Conservation (phyloP, 23 tunicate species). For the Corella eumyota region DNA sequence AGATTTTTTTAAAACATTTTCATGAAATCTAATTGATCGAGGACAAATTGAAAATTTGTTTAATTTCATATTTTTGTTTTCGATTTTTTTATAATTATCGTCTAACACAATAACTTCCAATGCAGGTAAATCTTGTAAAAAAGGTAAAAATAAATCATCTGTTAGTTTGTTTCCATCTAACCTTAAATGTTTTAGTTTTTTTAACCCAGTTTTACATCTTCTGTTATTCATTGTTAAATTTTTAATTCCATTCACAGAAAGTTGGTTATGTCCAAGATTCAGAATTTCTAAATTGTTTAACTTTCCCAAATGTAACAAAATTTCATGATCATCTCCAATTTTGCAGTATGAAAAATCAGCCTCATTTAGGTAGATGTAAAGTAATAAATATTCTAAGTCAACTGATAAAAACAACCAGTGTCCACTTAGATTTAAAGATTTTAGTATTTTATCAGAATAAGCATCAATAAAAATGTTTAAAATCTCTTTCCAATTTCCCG, state of each 20-base stretch:
- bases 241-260: slow-evolving; percentile 9
- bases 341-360: slow-evolving; percentile 5
- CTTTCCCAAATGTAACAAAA: slow-evolving; percentile 3
- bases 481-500: slow-evolving; percentile 4
- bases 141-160: background rate
- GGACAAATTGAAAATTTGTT: background rate
- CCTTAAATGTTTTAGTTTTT: background rate
- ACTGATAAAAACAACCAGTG: slow-evolving; percentile 4
- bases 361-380: background rate
- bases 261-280: background rate
- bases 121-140: background rate
- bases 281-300: background rate
- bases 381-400: background rate
- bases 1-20: background rate
- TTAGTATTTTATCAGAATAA: background rate
- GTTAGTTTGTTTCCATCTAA: slow-evolving; percentile 9
- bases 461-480: slow-evolving; percentile 2
- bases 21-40: slow-evolving; percentile 2
- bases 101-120: background rate
- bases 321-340: slow-evolving; percentile 10
- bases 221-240: background rate
- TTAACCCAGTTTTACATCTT: background rate
- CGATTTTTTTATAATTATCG: background rate
- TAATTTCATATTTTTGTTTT: background rate
- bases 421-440: slow-evolving; percentile 2